phyloP scores from a whole-genome alignment of 2,113 vertebrate genomes.

The Phainopepla nitens region DNA sequence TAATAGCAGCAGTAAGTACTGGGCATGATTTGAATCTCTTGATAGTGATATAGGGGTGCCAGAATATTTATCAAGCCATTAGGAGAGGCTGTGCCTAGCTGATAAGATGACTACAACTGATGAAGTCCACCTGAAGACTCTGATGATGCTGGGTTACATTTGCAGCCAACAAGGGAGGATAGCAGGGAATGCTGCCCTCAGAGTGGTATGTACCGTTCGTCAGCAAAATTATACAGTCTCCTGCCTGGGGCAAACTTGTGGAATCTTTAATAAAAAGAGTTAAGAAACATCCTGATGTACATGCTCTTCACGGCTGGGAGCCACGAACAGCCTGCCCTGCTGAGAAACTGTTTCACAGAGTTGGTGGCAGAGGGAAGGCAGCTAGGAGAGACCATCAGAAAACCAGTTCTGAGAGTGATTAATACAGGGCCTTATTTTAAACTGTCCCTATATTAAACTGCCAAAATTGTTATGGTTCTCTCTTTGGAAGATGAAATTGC shows the following conservation, averaged over 20 bases:
- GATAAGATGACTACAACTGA: slow-evolving; percentile 76
- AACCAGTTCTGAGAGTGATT: background rate
- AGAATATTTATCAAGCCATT: slow-evolving; percentile 78
- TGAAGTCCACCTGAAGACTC: slow-evolving; percentile 68
- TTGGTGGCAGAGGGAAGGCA: background rate
- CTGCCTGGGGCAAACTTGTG: slow-evolving; percentile 31
- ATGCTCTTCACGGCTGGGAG: background rate
- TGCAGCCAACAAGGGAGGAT: slow-evolving; percentile 22
- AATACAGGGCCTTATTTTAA: slow-evolving; percentile 22
- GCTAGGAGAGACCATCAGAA: background rate
- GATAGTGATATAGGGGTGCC: slow-evolving; percentile 63
- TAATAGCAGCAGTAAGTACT: slow-evolving; percentile 69
- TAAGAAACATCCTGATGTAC: background rate
- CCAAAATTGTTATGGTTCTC: background rate
- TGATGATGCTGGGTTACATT: slow-evolving; percentile 60
- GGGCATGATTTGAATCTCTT: slow-evolving; percentile 75
- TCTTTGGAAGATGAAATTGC: slow-evolving; percentile 7
- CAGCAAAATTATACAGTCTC: slow-evolving; percentile 57
- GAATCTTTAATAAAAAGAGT: slow-evolving; percentile 44
- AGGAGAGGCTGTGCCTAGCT: slow-evolving; percentile 71
- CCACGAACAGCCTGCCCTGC: background rate
- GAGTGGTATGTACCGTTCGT: background rate
- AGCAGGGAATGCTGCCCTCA: slow-evolving; percentile 41
- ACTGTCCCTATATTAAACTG: background rate
- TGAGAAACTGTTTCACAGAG: background rate